These are phyloP conservation scores for Crotalus horridus DNA, from an alignment of 2,113 vertebrate species.

Conservation along the genomic window DNA sequence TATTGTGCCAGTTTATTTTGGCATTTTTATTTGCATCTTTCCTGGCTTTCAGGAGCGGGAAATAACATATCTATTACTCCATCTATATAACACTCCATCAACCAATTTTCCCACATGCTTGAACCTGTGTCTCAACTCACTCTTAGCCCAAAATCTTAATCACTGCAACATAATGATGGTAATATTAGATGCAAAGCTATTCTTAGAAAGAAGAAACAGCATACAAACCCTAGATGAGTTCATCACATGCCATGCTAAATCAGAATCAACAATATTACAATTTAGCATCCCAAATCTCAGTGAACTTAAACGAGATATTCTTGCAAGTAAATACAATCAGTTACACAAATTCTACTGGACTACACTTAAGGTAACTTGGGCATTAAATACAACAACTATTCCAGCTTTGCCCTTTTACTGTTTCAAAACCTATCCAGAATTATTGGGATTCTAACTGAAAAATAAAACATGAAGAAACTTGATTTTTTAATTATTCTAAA, in stretches of 20 bases:
- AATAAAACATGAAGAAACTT: slow-evolving; percentile 26
- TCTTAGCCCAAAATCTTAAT: neutral
- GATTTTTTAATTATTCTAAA: slow-evolving; percentile 27
- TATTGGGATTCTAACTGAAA: neutral
- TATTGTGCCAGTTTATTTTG: neutral
- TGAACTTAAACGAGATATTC: neutral
- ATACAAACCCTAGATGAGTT: neutral
- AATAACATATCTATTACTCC: neutral
- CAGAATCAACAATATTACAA: neutral
- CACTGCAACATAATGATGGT: neutral
- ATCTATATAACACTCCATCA: neutral
- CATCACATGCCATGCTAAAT: neutral
- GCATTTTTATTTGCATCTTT: neutral
- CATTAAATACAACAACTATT: neutral
- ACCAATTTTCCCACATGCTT: neutral
- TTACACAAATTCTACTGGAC: neutral
- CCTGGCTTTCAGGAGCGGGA: neutral
- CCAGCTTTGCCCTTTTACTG: neutral
- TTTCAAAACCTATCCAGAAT: slow-evolving; percentile 20
- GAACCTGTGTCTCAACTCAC: neutral
- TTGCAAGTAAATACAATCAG: neutral
- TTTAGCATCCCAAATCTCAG: neutral
- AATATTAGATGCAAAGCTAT: neutral
- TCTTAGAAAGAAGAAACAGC: neutral
- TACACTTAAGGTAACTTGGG: neutral